Percentiles rank a stretch among this genome's conserved stretches.
These are phyloP conservation scores for Ceyx melanurus DNA, from an alignment of 2,113 vertebrate species.

Conservation along the genomic window DNA sequence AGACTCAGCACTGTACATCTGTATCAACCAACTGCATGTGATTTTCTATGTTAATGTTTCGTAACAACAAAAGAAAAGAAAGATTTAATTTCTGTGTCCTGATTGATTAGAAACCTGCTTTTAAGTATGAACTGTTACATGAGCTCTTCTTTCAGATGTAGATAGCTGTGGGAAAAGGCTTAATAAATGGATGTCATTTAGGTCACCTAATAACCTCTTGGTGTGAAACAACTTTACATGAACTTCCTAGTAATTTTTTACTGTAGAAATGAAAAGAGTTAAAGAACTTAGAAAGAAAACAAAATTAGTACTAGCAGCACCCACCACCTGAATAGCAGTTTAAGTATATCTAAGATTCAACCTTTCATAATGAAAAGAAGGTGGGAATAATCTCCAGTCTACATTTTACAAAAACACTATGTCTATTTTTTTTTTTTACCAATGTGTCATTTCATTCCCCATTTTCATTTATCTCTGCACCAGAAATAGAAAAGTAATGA, in stretches of 20 bases:
- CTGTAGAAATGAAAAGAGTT: neutral
- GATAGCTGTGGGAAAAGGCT: neutral
- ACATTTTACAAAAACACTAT: neutral
- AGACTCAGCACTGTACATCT: accelerated
- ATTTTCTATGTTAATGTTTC: neutral
- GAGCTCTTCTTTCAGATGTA: neutral
- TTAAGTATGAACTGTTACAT: neutral
- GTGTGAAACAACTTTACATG: neutral
- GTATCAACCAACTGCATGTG: neutral
- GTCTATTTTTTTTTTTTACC: neutral
- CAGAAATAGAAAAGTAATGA: neutral
- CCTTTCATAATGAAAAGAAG: neutral
- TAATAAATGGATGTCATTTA: neutral
- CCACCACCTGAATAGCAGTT: neutral
- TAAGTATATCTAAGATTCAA: neutral
- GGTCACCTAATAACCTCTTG: neutral
- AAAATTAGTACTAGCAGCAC: neutral
- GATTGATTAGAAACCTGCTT: neutral
- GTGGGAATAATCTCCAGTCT: neutral
- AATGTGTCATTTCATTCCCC: neutral
- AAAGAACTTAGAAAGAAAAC: neutral
- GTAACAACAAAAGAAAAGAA: neutral
- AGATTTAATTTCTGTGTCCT: neutral
- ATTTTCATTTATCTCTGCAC: neutral
- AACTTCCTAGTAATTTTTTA: neutral